phyloP scores from a whole-genome alignment of 2,797 vertebrate genomes.

The Onychomys arenicola region DNA sequence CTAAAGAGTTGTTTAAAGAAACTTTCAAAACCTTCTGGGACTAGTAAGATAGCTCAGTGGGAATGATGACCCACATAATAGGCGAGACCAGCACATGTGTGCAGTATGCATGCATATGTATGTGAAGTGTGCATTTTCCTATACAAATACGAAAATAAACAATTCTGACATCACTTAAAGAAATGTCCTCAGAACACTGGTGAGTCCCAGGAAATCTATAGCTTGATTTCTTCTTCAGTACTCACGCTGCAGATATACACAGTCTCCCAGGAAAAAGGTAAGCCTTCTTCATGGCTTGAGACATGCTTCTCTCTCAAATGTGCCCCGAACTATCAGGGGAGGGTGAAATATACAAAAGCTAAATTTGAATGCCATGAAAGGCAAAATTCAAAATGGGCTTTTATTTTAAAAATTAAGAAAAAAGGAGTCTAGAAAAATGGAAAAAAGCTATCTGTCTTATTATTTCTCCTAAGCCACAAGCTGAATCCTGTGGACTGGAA shows the following conservation, averaged over 20 bases:
- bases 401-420: slow-evolving; percentile 46
- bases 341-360: background rate
- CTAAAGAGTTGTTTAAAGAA: background rate
- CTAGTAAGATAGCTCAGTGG: background rate
- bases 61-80: background rate
- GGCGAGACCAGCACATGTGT: background rate
- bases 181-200: background rate
- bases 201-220: background rate
- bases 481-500: slow-evolving; percentile 45
- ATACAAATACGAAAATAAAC: background rate
- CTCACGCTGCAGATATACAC: background rate
- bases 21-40: background rate
- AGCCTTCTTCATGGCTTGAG: background rate
- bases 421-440: slow-evolving; percentile 63
- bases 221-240: background rate
- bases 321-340: background rate
- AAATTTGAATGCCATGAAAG: slow-evolving; percentile 43
- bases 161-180: background rate
- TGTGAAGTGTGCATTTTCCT: background rate
- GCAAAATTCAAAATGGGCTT: slow-evolving; percentile 29
- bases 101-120: background rate
- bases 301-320: background rate
- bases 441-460: background rate
- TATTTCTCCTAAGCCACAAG: slow-evolving; percentile 60
- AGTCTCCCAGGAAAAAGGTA: background rate